Conservation (phyloP, 2,113 vertebrate genomes). For the Crotalus helleri region DNA sequence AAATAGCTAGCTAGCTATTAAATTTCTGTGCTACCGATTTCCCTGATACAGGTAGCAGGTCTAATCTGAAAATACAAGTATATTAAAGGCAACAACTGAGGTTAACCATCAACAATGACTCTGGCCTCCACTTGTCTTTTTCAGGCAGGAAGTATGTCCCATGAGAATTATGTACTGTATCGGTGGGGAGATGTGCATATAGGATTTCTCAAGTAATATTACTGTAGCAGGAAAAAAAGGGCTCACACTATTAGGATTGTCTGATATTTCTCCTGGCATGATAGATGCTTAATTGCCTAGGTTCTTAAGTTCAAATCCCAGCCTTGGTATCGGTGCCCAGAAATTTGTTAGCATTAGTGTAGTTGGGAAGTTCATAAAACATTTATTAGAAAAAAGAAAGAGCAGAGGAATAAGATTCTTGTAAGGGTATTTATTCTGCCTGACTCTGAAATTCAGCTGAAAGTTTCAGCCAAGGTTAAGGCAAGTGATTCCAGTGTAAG, state of each 20-base stretch:
- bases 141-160: background rate
- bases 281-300: constrained; percentile 32
- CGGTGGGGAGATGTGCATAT: background rate
- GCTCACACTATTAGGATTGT: constrained; percentile 27
- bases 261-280: constrained; percentile 26
- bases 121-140: background rate
- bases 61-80: background rate
- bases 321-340: constrained; percentile 17
- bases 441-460: background rate
- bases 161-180: background rate
- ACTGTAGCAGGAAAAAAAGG: constrained; percentile 8
- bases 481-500: background rate
- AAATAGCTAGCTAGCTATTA: background rate
- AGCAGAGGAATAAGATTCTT: background rate
- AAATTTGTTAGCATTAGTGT: constrained; percentile 36
- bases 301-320: constrained; percentile 13
- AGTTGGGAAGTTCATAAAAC: constrained; percentile 25
- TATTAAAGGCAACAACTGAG: background rate
- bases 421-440: background rate
- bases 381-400: constrained; percentile 8
- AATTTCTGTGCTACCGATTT: background rate
- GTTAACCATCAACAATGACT: background rate
- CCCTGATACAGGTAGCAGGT: background rate
- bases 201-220: constrained; percentile 1
- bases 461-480: background rate